Percentiles rank a stretch among this genome's conserved stretches.
Evolutionary conservation across 2,888 invertebrate genomes (phyloP).

Genomic region (Doris montereyensis): DNA sequence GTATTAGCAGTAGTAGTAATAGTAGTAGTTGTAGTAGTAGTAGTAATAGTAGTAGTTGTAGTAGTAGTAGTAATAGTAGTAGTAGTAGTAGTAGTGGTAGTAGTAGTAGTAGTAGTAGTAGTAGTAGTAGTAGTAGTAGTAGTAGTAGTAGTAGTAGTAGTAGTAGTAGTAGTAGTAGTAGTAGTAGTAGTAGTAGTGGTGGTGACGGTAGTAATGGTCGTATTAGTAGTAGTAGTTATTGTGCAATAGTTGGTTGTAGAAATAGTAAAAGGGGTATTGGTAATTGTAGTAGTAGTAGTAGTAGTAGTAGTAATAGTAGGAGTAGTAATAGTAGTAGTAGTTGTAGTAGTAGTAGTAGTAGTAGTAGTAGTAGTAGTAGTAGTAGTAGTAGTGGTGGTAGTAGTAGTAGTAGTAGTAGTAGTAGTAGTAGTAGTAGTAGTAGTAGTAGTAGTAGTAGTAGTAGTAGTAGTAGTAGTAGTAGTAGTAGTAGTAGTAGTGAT

Average conservation of each 20-base stretch:
- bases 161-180: constrained; percentile 25
- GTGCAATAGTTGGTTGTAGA: constrained; percentile 9
- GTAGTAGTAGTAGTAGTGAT: constrained; percentile 22
- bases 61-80: neutral
- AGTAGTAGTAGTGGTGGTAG: constrained; percentile 23
- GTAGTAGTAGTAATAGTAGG: constrained; percentile 8
- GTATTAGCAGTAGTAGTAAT: constrained; percentile 1
- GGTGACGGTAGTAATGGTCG: neutral
- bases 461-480: constrained; percentile 23
- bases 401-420: constrained; percentile 14
- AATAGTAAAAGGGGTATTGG: neutral
- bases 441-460: constrained; percentile 21
- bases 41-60: constrained; percentile 10
- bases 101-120: constrained; percentile 14
- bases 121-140: constrained; percentile 12
- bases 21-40: constrained; percentile 16
- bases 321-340: constrained; percentile 25
- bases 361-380: constrained; percentile 21
- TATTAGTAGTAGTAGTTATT: constrained; percentile 12
- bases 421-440: constrained; percentile 21
- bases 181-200: constrained; percentile 24
- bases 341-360: constrained; percentile 21
- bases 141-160: constrained; percentile 20
- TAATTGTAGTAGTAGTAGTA: constrained; percentile 12
- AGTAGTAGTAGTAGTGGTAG: constrained; percentile 2